Evolutionary conservation across 2,113 vertebrate genomes (phyloP), one percentile per base, ranked within the genome.

Genomic region (Catagonus wagneri): DNA sequence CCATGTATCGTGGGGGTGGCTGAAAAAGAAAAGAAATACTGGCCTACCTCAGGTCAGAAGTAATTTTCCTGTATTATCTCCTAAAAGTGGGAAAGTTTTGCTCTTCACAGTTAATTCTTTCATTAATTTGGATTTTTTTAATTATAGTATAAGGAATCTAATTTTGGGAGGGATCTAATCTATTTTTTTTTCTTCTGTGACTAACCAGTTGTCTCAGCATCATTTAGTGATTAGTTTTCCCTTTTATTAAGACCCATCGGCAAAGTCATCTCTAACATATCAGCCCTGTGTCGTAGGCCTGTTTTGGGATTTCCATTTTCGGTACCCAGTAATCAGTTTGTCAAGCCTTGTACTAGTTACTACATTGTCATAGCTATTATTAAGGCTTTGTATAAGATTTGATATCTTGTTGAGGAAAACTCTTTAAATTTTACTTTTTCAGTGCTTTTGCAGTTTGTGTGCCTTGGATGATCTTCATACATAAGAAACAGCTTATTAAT

Each of bases 311-410:
- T 19, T 83, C 36, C 65, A 1, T 81, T 91, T n/a, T 69, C 9
- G 56, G 22, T 92, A 34, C 65, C 27, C 15, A 20, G 16, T 71
- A 39, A 15, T 71, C 11, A 92, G 0, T 92, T 94, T 76, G 22
- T 91, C 54, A 76, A 69, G 76, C 54, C 22, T 61, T 78, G 29
- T 5, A 69, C 22, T 50, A 69, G 29, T 78, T 91, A 56, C 25
- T 29, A 50, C 14, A 14, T 76, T 71, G 12, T 83, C 39, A 66
- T 81, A 15, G 75, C 87, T 83, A 56, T 84, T 89, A 50, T 85
- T 74, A 88, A 44, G 69, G 29, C 54, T 83, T 94, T 96, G 78
- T 78, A 50, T 88, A 71, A 89, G 34, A 92, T 12, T 83, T 56
- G 14, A 25, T 83, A 50, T 23, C 6, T 89, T 29, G 20, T 92